Percentiles rank a stretch among this genome's conserved stretches.
Evolutionary conservation across 2,888 invertebrate genomes (phyloP).

Genomic region (Thysanoteuthis rhombus): DNA sequence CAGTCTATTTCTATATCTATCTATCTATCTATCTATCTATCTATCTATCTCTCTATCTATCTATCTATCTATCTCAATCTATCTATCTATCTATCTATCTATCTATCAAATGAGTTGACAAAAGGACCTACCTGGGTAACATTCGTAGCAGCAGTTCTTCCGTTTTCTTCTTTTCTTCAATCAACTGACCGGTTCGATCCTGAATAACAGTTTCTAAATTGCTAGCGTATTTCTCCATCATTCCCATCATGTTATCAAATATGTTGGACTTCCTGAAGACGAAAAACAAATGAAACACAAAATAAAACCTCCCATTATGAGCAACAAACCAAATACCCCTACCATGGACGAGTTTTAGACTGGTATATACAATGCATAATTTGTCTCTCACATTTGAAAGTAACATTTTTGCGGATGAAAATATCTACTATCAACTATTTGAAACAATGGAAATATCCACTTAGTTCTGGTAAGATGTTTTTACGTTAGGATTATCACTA

Average conservation of each 20-base stretch:
- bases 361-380: too few relatives aligned
- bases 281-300: not conserved
- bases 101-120: not conserved
- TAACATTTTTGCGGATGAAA: too few relatives aligned
- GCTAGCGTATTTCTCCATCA: constrained; percentile 97
- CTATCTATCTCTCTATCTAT: not conserved
- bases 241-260: constrained; percentile 96
- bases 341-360: too few relatives aligned
- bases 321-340: too few relatives aligned
- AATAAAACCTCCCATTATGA: too few relatives aligned
- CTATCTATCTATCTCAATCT: too few relatives aligned
- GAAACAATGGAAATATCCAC: too few relatives aligned
- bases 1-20: not conserved
- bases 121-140: constrained; percentile 61
- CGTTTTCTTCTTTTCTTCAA: constrained; percentile 96
- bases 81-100: not conserved
- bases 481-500: too few relatives aligned
- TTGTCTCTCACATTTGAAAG: too few relatives aligned
- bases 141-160: constrained; percentile 79
- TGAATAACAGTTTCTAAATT: constrained; percentile 93
- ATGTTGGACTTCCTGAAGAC: constrained; percentile 86
- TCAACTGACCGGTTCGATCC: constrained; percentile 90
- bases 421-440: too few relatives aligned
- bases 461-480: too few relatives aligned
- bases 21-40: not conserved